A percentile compares a stretch with the other conserved stretches of the same genome.
Evolutionary conservation across 1,140 invertebrate genomes (phyloP).

Genomic region (Conopomorpha cramerella): DNA sequence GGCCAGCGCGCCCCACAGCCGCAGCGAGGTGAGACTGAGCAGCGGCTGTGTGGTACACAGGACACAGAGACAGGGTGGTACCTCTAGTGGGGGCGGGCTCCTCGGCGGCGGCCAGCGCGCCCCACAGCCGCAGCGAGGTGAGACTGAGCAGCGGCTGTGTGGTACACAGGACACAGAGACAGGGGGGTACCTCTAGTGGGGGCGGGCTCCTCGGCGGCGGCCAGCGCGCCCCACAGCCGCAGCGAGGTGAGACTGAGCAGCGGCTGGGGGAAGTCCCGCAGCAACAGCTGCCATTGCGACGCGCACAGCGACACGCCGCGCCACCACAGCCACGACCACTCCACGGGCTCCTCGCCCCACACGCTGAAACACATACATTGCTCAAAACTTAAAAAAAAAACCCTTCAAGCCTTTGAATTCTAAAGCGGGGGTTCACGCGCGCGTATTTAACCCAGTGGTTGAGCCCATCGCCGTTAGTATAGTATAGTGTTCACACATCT

Average conservation of each 20-base stretch:
- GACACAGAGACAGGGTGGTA: constrained; percentile 17
- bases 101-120: constrained; percentile 88
- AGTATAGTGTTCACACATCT: no score
- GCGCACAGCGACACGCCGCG: constrained; percentile 81
- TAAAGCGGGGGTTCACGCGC: no score
- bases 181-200: constrained; percentile 76
- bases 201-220: constrained; percentile 87
- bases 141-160: constrained; percentile 87
- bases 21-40: constrained; percentile 79
- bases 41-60: constrained; percentile 89
- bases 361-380: constrained; percentile 62
- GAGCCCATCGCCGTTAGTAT: no score
- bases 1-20: constrained; percentile 86
- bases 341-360: constrained; percentile 88
- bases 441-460: no score
- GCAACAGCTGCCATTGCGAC: constrained; percentile 81
- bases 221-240: constrained; percentile 85
- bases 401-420: no score
- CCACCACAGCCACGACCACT: constrained; percentile 94
- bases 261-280: constrained; percentile 96
- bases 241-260: constrained; percentile 82
- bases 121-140: constrained; percentile 84
- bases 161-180: no score
- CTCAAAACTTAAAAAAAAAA: no score
- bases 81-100: constrained; percentile 79